Conservation (phyloP, 2,888 invertebrate genomes). For the Ryuthela nishihirai region DNA sequence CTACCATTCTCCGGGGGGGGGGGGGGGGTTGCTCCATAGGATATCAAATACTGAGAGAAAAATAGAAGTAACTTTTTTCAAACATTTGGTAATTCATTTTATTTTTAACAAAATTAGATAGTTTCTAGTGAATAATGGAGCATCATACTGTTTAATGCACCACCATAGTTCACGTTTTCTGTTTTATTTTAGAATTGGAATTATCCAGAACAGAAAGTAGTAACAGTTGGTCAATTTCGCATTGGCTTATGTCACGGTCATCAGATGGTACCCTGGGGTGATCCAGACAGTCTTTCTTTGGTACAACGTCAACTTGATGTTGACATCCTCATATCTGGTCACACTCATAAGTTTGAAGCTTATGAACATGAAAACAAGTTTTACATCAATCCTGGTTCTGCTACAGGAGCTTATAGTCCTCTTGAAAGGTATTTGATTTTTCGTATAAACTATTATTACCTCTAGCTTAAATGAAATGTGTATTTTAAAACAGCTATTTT, state of each 20-base stretch:
- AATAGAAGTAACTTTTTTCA: too few species aligned
- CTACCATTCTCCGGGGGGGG: too few species aligned
- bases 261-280: slow-evolving; percentile 97
- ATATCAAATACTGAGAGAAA: too few species aligned
- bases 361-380: slow-evolving; percentile 98
- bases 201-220: slow-evolving; percentile 94
- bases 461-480: too few species aligned
- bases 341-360: slow-evolving; percentile 97
- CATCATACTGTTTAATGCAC: too few species aligned
- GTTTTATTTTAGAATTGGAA: slow-evolving; percentile 62
- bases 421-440: slow-evolving; percentile 66
- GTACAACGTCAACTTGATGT: slow-evolving; percentile 97
- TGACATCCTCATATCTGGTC: slow-evolving; percentile 96
- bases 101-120: too few species aligned
- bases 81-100: too few species aligned
- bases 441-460: too few species aligned
- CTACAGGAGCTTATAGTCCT: slow-evolving; percentile 95
- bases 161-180: background rate
- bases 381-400: slow-evolving; percentile 98
- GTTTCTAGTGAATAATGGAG: too few species aligned
- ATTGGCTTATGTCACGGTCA: slow-evolving; percentile 98
- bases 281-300: slow-evolving; percentile 85
- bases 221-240: slow-evolving; percentile 96
- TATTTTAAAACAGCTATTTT: too few species aligned
- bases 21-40: too few species aligned